Evolutionary conservation across 1,140 invertebrate species (phyloP).

Genomic region (Triops longicaudatus): DNA sequence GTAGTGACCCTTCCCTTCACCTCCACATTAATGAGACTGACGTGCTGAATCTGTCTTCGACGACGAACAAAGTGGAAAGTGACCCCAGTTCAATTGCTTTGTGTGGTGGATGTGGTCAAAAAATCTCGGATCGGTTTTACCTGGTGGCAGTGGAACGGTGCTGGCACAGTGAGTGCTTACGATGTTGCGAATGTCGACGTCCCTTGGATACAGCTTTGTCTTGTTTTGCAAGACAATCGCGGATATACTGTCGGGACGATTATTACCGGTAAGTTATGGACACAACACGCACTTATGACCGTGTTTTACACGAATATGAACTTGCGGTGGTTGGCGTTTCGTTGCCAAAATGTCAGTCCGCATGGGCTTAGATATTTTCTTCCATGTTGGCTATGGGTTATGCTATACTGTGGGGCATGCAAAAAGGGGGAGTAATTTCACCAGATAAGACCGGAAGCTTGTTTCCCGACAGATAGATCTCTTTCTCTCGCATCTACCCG

Average conservation of each 20-base stretch:
- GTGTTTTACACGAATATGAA: too few species aligned
- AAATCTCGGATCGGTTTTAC: conserved; percentile 80
- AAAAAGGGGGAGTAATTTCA: conserved; percentile 1
- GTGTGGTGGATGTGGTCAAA: conserved; percentile 75
- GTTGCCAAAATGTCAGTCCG: neutral
- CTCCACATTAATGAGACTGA: neutral
- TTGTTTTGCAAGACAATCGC: conserved; percentile 86
- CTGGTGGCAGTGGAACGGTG: conserved; percentile 76
- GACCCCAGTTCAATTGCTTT: conserved; percentile 36
- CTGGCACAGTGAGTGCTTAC: conserved; percentile 73
- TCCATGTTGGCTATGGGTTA: neutral
- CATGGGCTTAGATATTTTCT: neutral
- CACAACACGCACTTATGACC: neutral
- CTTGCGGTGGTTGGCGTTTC: neutral
- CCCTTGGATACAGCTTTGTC: conserved; percentile 81
- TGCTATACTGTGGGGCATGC: conserved; percentile 12
- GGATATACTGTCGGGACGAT: conserved; percentile 95
- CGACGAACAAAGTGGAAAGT: conserved; percentile 2
- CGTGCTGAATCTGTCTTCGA: conserved; percentile 4
- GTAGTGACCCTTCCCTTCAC: neutral
- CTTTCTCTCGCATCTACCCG: conserved; percentile 9
- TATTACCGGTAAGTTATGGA: conserved; percentile 77
- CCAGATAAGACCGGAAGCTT: neutral
- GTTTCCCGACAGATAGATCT: conserved; percentile 7
- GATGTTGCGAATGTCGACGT: conserved; percentile 73